phyloP scores from a whole-genome alignment of 2,797 vertebrate genomes.

The Crenuchus spilurus region DNA sequence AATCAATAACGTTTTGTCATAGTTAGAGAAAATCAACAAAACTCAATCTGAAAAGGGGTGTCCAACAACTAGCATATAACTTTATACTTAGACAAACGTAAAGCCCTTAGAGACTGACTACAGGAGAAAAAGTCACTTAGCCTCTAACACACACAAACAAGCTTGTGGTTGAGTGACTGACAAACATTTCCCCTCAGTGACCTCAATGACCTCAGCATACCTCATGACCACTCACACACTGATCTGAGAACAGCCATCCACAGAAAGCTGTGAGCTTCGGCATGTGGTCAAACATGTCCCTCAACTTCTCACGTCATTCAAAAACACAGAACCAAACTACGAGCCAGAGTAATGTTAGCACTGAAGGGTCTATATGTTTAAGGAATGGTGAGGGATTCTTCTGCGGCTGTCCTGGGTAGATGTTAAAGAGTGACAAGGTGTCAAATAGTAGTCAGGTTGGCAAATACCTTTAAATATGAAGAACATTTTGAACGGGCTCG shows the following conservation, averaged over 20 bases:
- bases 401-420: background rate
- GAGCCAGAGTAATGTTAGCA: slow-evolving; percentile 53
- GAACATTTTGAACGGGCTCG: too few species aligned
- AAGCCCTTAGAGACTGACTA: too few species aligned
- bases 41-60: too few species aligned
- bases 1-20: too few species aligned
- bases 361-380: slow-evolving; percentile 78
- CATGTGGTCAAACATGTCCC: slow-evolving; percentile 59
- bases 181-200: slow-evolving; percentile 47
- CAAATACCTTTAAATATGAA: too few species aligned
- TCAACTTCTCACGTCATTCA: slow-evolving; percentile 80
- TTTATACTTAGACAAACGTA: too few species aligned
- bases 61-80: too few species aligned
- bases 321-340: slow-evolving; percentile 74
- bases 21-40: too few species aligned
- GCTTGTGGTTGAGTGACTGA: slow-evolving; percentile 29
- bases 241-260: slow-evolving; percentile 33
- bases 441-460: slow-evolving; percentile 7
- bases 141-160: background rate
- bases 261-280: slow-evolving; percentile 19
- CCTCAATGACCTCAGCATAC: slow-evolving; percentile 48
- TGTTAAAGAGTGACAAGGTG: background rate
- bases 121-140: background rate
- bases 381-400: slow-evolving; percentile 9
- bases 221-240: background rate